Conservation (phyloP, 1,140 invertebrate species). For the honey bee (Apis mellifera) region DNA sequence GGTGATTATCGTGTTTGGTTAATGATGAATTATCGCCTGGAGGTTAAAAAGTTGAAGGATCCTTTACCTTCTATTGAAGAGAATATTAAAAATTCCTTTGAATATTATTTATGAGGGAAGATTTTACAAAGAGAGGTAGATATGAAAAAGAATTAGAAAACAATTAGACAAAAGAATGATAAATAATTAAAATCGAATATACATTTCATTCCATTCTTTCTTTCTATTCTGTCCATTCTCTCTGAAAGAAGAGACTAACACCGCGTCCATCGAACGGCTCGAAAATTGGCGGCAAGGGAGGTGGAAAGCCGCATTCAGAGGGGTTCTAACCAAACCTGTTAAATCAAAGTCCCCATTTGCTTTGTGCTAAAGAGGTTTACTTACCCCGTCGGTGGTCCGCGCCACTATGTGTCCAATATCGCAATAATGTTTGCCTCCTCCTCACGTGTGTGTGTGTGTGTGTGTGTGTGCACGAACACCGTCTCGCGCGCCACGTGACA, state of each 20-base stretch:
- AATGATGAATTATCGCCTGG: background rate
- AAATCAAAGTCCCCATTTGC: conserved; percentile 41
- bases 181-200: too few species aligned
- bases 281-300: background rate
- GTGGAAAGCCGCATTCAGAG: too few species aligned
- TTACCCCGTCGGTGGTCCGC: background rate
- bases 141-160: too few species aligned
- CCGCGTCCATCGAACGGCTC: background rate
- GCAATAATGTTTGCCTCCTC: conserved; percentile 34
- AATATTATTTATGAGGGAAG: too few species aligned
- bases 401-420: conserved; percentile 38
- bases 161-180: too few species aligned
- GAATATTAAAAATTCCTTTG: too few species aligned
- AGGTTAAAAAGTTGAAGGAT: too few species aligned
- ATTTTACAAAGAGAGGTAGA: too few species aligned
- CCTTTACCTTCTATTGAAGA: too few species aligned
- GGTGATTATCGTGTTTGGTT: background rate
- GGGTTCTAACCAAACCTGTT: background rate
- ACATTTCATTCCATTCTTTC: background rate
- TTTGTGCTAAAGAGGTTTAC: conserved; percentile 50
- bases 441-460: background rate
- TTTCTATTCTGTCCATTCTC: background rate
- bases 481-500: background rate
- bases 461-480: background rate
- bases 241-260: background rate